phyloP scores from a whole-genome alignment of 2,888 invertebrate genomes.

The Cheilosia variabilis region DNA sequence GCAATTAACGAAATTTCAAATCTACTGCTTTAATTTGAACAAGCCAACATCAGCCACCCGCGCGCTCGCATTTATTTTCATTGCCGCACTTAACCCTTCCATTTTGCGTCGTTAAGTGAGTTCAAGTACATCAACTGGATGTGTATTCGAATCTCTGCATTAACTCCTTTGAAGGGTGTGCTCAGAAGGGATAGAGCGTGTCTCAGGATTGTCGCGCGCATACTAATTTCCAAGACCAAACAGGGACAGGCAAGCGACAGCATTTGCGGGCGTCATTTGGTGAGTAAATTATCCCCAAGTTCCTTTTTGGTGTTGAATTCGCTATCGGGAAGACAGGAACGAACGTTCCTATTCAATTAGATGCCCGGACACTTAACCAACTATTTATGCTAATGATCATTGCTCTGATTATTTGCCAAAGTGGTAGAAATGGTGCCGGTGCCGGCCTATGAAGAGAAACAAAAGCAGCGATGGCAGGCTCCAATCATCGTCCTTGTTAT shows the following conservation, averaged over 20 bases:
- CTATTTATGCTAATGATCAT: slow-evolving; percentile 74
- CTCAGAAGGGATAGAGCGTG: slow-evolving; percentile 25
- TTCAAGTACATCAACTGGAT: slow-evolving; percentile 52
- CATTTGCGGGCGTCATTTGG: slow-evolving; percentile 22
- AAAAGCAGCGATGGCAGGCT: slow-evolving; percentile 13
- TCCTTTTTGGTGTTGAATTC: slow-evolving; percentile 39
- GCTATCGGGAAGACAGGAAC: neutral
- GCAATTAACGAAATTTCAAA: slow-evolving; percentile 67
- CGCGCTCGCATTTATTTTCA: slow-evolving; percentile 43
- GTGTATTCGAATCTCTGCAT: slow-evolving; percentile 59
- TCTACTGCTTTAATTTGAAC: slow-evolving; percentile 45
- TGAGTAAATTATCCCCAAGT: slow-evolving; percentile 62
- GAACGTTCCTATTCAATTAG: slow-evolving; percentile 67
- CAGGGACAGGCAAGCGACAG: neutral
- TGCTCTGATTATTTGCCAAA: slow-evolving; percentile 72
- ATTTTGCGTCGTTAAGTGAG: slow-evolving; percentile 51
- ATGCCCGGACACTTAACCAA: slow-evolving; percentile 62
- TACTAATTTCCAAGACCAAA: slow-evolving; percentile 44
- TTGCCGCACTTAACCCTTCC: slow-evolving; percentile 66
- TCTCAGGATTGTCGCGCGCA: slow-evolving; percentile 42
- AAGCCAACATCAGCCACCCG: neutral
- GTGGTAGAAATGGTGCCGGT: slow-evolving; percentile 33
- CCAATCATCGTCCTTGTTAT: slow-evolving; percentile 25
- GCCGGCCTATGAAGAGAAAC: slow-evolving; percentile 39
- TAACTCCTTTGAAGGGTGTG: slow-evolving; percentile 51